phyloP scores from a whole-genome alignment of 2,888 invertebrate species.

The Amphiduros pacificus region DNA sequence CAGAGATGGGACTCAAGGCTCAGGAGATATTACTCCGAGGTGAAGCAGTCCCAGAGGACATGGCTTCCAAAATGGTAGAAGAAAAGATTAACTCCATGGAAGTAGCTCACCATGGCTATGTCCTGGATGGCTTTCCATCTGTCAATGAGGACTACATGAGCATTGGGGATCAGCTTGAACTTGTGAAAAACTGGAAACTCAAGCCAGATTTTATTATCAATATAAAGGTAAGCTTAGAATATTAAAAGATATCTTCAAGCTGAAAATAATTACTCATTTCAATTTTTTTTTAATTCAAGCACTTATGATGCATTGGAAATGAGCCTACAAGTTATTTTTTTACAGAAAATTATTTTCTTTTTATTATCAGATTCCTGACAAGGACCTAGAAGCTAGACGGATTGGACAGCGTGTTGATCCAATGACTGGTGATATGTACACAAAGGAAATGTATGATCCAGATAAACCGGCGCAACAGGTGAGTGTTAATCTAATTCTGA shows the following conservation, averaged over 20 bases:
- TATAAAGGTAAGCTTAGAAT: conserved; percentile 50
- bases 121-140: conserved; percentile 58
- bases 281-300: too few species aligned
- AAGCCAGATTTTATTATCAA: conserved; percentile 59
- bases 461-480: conserved; percentile 41
- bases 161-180: conserved; percentile 55
- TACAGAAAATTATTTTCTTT: too few species aligned
- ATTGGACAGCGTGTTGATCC: conserved; percentile 55
- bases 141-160: conserved; percentile 50
- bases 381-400: conserved; percentile 50
- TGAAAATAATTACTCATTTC: not conserved
- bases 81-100: conserved; percentile 57
- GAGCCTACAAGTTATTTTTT: too few species aligned
- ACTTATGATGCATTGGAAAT: too few species aligned
- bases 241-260: not conserved
- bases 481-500: too few species aligned
- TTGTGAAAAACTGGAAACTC: conserved; percentile 57
- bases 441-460: conserved; percentile 54
- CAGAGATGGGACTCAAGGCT: conserved; percentile 51
- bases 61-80: conserved; percentile 53
- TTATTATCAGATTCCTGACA: conserved; percentile 51
- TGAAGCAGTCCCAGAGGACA: conserved; percentile 55
- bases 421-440: conserved; percentile 52
- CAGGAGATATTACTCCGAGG: conserved; percentile 51
- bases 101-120: conserved; percentile 59